Evolutionary conservation across 2,113 vertebrate genomes (phyloP).

Genomic region (Petaurus breviceps): DNA sequence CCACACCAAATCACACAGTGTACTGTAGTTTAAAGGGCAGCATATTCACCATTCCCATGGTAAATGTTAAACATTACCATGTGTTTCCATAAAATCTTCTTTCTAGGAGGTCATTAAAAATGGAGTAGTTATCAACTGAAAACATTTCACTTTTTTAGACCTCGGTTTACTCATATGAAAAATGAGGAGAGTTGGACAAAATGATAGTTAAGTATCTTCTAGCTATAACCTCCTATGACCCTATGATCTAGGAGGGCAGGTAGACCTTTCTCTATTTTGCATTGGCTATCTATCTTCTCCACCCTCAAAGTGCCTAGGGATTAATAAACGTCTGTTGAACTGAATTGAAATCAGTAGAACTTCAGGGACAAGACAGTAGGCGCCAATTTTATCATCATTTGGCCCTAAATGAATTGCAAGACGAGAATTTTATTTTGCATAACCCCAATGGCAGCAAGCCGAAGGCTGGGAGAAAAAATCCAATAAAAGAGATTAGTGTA

Average conservation of each 20-base stretch:
- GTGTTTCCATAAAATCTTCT: neutral
- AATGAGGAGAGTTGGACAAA: neutral
- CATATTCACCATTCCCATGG: neutral
- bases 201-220: neutral
- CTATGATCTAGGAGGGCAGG: neutral
- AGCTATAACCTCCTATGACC: neutral
- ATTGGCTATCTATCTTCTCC: neutral
- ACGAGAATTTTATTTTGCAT: conserved; percentile 47
- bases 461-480: conserved; percentile 35
- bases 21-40: neutral
- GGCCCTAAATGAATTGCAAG: conserved; percentile 49
- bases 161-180: neutral
- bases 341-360: conserved; percentile 41
- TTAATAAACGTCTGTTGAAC: neutral
- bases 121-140: neutral
- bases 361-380: conserved; percentile 5
- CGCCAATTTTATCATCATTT: neutral
- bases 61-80: neutral
- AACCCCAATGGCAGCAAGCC: neutral
- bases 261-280: neutral
- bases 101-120: neutral
- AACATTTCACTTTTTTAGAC: neutral
- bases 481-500: neutral
- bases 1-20: neutral
- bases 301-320: neutral